phyloP scores from a whole-genome alignment of 2,113 vertebrate species.

The Melospiza georgiana region DNA sequence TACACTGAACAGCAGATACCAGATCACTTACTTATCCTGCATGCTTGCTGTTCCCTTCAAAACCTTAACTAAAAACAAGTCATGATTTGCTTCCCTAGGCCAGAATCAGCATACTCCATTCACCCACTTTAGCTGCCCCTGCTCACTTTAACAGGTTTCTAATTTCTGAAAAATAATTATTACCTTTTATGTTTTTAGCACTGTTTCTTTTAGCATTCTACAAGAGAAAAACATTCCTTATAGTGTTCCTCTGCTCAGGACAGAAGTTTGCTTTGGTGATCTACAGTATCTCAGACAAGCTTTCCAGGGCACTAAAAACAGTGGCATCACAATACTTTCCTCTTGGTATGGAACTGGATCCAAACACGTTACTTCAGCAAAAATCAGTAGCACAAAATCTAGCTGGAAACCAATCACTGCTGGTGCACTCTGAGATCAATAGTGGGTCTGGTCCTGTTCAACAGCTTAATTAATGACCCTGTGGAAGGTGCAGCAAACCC shows the following conservation, averaged over 20 bases:
- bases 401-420: neutral
- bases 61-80: neutral
- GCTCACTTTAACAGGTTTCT: neutral
- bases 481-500: rapidly evolving
- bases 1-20: neutral
- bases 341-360: neutral
- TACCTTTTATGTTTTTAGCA: neutral
- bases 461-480: neutral
- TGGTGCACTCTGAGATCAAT: neutral
- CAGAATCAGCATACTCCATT: neutral
- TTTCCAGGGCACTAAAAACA: neutral
- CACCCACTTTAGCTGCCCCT: neutral
- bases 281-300: neutral
- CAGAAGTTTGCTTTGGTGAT: neutral
- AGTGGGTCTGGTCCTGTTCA: neutral
- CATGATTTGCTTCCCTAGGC: neutral
- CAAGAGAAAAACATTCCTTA: neutral
- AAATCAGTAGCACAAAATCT: neutral
- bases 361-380: neutral
- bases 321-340: neutral
- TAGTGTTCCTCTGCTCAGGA: neutral
- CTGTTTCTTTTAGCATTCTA: neutral
- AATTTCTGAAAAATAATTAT: neutral
- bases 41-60: neutral
- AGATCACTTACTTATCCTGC: neutral